These are phyloP conservation scores for Steatocranus sp. DNA, from an alignment of 2,797 vertebrate genomes.

Conservation along the genomic window DNA sequence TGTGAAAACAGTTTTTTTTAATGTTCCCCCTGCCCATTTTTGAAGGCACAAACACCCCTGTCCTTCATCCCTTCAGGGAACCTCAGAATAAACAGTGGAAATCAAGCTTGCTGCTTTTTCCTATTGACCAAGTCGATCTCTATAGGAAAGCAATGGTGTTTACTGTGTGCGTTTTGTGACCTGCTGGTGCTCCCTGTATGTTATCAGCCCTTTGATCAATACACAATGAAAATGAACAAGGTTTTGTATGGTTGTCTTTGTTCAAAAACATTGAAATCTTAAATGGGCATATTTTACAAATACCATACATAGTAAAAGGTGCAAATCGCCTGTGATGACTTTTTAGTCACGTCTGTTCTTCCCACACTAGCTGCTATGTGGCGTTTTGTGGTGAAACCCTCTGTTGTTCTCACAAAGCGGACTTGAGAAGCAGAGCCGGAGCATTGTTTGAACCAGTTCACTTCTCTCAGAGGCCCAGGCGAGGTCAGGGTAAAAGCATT, in stretches of 20 bases:
- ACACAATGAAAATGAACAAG: background rate
- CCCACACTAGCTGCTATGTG: conserved; percentile 10
- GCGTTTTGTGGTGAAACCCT: background rate
- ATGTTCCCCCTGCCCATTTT: background rate
- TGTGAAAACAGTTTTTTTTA: background rate
- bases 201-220: background rate
- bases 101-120: conserved; percentile 38
- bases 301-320: background rate
- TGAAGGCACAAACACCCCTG: conserved; percentile 31
- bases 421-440: conserved; percentile 22
- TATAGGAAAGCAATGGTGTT: conserved; percentile 27
- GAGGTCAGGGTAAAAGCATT: conserved; percentile 60
- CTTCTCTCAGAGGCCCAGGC: conserved; percentile 37
- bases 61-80: background rate
- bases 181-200: background rate
- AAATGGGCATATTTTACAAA: background rate
- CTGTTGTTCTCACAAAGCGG: conserved; percentile 34
- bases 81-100: conserved; percentile 70
- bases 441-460: conserved; percentile 45
- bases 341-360: conserved; percentile 3
- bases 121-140: conserved; percentile 14
- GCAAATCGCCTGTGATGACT: background rate
- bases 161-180: conserved; percentile 21
- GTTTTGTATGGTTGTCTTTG: background rate
- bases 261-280: background rate